phyloP scores from a whole-genome alignment of 2,113 vertebrate genomes.

The Ptilonorhynchus violaceus region DNA sequence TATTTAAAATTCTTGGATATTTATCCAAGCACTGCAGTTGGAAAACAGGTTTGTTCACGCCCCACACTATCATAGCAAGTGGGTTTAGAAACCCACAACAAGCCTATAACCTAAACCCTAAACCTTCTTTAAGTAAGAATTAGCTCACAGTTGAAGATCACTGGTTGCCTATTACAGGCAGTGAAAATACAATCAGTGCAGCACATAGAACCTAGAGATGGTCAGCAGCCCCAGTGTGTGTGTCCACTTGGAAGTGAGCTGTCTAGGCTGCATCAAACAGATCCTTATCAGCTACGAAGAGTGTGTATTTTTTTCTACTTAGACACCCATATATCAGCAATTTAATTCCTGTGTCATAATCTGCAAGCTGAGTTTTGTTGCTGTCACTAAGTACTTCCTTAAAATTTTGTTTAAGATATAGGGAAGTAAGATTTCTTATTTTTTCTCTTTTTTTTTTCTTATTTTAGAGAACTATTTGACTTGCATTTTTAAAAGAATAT shows the following conservation, averaged over 20 bases:
- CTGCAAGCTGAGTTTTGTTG: neutral
- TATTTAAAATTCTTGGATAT: neutral
- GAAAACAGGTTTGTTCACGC: neutral
- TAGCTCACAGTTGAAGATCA: neutral
- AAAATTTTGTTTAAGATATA: neutral
- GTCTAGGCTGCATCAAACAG: neutral
- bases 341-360: neutral
- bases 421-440: neutral
- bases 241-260: neutral
- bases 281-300: neutral
- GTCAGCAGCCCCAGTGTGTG: accelerated
- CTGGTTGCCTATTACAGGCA: neutral
- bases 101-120: neutral
- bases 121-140: neutral
- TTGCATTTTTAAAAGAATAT: neutral
- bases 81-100: neutral
- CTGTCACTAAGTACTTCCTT: neutral
- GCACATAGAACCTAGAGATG: neutral
- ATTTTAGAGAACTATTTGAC: neutral
- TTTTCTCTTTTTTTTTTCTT: neutral
- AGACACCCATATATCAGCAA: neutral
- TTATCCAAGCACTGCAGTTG: neutral
- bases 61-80: neutral
- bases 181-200: neutral
- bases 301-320: neutral